These are phyloP conservation scores for Phengaris alcon DNA, from an alignment of 2,888 invertebrate species.

Conservation along the genomic window DNA sequence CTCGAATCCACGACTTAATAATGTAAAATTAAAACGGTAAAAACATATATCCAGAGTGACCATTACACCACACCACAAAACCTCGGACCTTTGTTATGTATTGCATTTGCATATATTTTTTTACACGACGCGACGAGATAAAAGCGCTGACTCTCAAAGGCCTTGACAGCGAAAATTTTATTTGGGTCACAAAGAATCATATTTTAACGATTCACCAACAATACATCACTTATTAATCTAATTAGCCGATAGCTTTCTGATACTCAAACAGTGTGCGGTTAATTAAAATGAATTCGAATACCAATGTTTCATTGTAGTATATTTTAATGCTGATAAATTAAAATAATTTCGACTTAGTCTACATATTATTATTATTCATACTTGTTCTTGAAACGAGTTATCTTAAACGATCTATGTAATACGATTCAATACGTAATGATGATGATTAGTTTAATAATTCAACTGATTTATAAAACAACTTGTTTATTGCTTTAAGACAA, in stretches of 20 bases:
- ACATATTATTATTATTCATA: too few species aligned
- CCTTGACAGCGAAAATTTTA: not conserved
- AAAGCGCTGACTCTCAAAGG: not conserved
- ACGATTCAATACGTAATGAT: not conserved
- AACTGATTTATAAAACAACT: not conserved
- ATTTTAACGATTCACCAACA: slow-evolving; percentile 7
- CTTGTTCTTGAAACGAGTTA: not conserved
- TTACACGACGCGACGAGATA: slow-evolving; percentile 15
- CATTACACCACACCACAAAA: not conserved
- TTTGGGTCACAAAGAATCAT: slow-evolving; percentile 14
- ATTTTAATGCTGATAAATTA: slow-evolving; percentile 2
- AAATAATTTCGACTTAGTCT: not conserved
- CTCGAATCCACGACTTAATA: not conserved
- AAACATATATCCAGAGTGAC: not conserved
- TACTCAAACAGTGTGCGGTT: slow-evolving; percentile 23
- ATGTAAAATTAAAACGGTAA: not conserved
- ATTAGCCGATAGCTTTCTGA: slow-evolving; percentile 19
- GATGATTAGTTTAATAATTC: not conserved
- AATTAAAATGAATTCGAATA: slow-evolving; percentile 13
- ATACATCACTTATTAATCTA: slow-evolving; percentile 8
- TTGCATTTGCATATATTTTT: slow-evolving; percentile 11
- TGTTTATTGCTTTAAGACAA: not conserved
- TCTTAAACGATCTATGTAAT: not conserved
- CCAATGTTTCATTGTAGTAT: not conserved
- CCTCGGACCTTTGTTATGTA: slow-evolving; percentile 5